Evolutionary conservation across 2,113 vertebrate species (phyloP), one percentile per base, ranked within the genome.

Genomic region (Chaenocephalus aceratus): DNA sequence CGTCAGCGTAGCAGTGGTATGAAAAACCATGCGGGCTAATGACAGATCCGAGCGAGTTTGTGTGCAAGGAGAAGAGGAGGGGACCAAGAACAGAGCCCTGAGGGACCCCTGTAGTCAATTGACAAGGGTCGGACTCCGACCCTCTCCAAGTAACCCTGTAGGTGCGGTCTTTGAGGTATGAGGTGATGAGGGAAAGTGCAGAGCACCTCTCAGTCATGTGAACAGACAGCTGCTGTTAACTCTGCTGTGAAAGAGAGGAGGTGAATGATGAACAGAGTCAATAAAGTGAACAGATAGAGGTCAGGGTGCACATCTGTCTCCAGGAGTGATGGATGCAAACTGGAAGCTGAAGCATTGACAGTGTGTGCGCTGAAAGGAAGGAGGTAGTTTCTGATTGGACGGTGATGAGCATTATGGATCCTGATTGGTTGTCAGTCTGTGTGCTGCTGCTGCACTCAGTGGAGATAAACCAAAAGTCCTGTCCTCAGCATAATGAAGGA

Each of bases 161-260:
- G 21, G 21, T 21, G 21, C 21, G 21, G 21, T 21, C 21, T 21
- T 21, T 21, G 21, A 21, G 21, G 21, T 21, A 21, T 21, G 21
- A 21, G 21, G 21, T 21, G 21, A 21, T 21, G 21, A 21, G 21
- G 21, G 21, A 21, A 21, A 21, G 21, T 21, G 21, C 21, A 21
- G 21, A 21, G 30, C 30, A 30, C 30, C 30, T 30, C 30, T 3
- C 30, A 30, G 30, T 30, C 30, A 30, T 30, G 30, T 30, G 30
- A 30, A 30, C 30, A 30, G 30, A 9, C 84, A 81, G 82, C 89
- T 77, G 85, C 79, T 84, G 83, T 86, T 88, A 72, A 75, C 48
- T 7, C 70, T 8, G 36, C 36, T 41, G 36, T 41, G 36, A 7
- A 41, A 7, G 36, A 41, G 36, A 41, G 36, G 36, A 7, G 36